Conservation (phyloP, 2,797 vertebrate genomes). For the Aldrovandia affinis region DNA sequence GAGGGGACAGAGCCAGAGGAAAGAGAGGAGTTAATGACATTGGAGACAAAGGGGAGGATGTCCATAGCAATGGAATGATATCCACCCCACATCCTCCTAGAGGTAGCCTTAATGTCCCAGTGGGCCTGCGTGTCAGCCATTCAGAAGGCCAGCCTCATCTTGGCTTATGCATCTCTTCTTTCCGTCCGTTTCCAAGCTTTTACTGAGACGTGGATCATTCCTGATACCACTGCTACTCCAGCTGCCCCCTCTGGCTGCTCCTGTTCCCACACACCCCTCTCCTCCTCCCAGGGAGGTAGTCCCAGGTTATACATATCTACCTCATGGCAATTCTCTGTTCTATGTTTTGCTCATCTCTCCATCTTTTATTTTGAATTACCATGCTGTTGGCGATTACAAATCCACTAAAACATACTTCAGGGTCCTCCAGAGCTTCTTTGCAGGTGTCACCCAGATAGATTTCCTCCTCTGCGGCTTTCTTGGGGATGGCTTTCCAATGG, state of each 20-base stretch:
- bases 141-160: slow-evolving; percentile 73
- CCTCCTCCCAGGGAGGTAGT: background rate
- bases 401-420: background rate
- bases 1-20: too few relatives aligned
- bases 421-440: too few relatives aligned
- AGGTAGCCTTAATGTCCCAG: background rate
- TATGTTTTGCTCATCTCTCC: background rate
- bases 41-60: too few relatives aligned
- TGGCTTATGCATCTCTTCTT: slow-evolving; percentile 77
- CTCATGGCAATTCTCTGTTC: background rate
- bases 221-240: background rate
- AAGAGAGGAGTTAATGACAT: too few relatives aligned
- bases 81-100: background rate
- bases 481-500: background rate
- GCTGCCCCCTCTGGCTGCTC: background rate
- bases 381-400: background rate
- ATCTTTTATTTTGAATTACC: background rate
- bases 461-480: background rate
- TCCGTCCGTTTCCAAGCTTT: slow-evolving; percentile 63
- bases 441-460: too few relatives aligned
- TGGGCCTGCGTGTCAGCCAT: slow-evolving; percentile 61
- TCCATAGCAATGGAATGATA: too few relatives aligned
- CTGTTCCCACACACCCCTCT: background rate
- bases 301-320: background rate
- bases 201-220: background rate